Evolutionary conservation across 2,888 invertebrate species (phyloP), one percentile per base, ranked within the genome.

Genomic region (Xanthorhoe spadicearia): DNA sequence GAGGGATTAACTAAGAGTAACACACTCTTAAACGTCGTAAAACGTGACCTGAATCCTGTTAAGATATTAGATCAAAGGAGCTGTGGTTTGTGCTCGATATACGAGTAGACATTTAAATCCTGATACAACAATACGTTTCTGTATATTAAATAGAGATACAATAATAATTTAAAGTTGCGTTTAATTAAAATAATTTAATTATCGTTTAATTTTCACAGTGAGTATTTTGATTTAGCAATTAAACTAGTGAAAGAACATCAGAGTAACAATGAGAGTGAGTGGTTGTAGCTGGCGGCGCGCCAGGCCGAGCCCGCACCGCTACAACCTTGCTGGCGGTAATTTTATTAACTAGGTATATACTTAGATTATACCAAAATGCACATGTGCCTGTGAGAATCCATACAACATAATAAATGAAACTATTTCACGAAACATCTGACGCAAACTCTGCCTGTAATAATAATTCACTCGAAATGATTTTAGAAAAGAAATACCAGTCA

Each of bases 251-350:
- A 68, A 77, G 74, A 77, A 78, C 76, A 83, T 80, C 76, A 78
- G 67, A 77, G 78, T 78, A 76, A 81, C 77, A 77, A 76, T 77
- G 80, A 78, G 75, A 73, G 71, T 66, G 66, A 81, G 75, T 79
- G 81, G 75, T 76, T 79, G 78, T 68, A 66, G 65, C 73, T 88
- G 88, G 87, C 84, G 51, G 9, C 18, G 17, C 17, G 86, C 88
- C 88, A 88, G 75, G 51, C 53, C 65, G 70, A 73, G 72, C 13
- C 35, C 46, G 54, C 35, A 59, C 59, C 57, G 43, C 56, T 68
- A 73, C 56, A 70, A 59, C 66, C 68, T 61, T 64, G 70, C 61
- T 70, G 70, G 67, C 60, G 59, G 57, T 52, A 64, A 66, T 62
- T 65, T 56, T 19, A 49, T 58, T 38, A 60, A 58, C 23, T 64